Base-by-base conservation (phyloP, 2,113 vertebrate species). In the Bungarus multicinctus region DNA sequence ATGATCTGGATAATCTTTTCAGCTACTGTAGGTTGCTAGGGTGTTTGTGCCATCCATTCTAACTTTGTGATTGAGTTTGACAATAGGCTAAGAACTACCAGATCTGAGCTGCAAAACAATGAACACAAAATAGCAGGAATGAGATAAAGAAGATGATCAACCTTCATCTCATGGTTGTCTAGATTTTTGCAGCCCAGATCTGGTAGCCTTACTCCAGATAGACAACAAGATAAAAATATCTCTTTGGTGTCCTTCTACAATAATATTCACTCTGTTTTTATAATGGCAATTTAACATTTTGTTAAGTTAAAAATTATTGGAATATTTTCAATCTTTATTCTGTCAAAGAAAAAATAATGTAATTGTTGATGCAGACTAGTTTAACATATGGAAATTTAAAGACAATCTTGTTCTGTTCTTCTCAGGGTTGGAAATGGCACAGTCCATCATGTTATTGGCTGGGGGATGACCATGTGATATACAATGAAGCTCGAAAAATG, bases 351-450 rank as follows among this genome's bases (percentile, higher is more conserved):
- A 20, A 47, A 34, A 60, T 89, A 4, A 23, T 43, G 86, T 58
- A 20, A 57, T 64, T 27, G 45, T 52, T 52, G n/a, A 47, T 90
- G 39, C 57, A 43, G 16, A 30, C 8, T 16, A n/a, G 45, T 57
- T 86, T 86, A 4, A 9, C 23, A 10, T 1, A 14, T 54, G 18
- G 14, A 39, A 22, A 12, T 89, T 81, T 81, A 27, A 57, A n/a
- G 85, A 50, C 43, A 1, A 50, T 22, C 9, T 1, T 95, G 30
- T 95, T 89, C 8, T 47, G 57, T 6, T 0, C 23, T 94, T 89
- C 60, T 47, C 94, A 99, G 99, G 99, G 99, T 91, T 99, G 99
- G 99, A 99, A 98, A 58, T 99, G 99, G 99, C 99, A 99, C 96
- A 99, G 98, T 97, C 98, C 99, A 14, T 98, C 99, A 25, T 99